Percentiles rank a stretch among this genome's conserved stretches.
Conservation (phyloP, 2,888 invertebrate genomes). For the Tachina fera region DNA sequence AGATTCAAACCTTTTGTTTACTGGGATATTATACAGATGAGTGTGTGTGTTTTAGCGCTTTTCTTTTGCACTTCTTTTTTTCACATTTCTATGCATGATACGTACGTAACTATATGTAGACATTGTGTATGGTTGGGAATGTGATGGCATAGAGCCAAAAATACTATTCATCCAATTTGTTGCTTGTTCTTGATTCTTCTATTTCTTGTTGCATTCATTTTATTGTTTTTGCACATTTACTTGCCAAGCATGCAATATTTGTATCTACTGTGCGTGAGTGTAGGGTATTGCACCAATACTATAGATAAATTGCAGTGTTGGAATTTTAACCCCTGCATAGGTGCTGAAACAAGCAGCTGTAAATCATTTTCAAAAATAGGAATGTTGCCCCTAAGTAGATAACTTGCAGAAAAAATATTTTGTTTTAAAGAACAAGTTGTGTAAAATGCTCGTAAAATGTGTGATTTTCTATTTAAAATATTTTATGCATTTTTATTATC, state of each 20-base stretch:
- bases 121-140: constrained; percentile 35
- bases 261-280: constrained; percentile 40
- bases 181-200: constrained; percentile 21
- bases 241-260: constrained; percentile 48
- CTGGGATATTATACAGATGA: not conserved
- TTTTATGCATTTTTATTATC: too few relatives aligned
- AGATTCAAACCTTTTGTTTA: not conserved
- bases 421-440: too few relatives aligned
- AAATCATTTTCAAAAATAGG: not conserved
- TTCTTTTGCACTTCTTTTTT: constrained; percentile 13
- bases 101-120: constrained; percentile 19
- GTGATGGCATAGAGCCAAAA: constrained; percentile 61
- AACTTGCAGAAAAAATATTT: not conserved
- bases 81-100: constrained; percentile 7
- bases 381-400: not conserved
- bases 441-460: too few relatives aligned
- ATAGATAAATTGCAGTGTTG: not conserved
- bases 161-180: constrained; percentile 22
- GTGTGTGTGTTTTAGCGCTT: not conserved
- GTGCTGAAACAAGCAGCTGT: not conserved
- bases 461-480: too few relatives aligned
- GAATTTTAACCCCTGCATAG: constrained; percentile 16
- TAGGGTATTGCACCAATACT: constrained; percentile 27
- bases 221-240: constrained; percentile 10
- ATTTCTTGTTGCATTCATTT: constrained; percentile 38